Conservation (phyloP, 2,113 vertebrate species). For the Megaptera novaeangliae region DNA sequence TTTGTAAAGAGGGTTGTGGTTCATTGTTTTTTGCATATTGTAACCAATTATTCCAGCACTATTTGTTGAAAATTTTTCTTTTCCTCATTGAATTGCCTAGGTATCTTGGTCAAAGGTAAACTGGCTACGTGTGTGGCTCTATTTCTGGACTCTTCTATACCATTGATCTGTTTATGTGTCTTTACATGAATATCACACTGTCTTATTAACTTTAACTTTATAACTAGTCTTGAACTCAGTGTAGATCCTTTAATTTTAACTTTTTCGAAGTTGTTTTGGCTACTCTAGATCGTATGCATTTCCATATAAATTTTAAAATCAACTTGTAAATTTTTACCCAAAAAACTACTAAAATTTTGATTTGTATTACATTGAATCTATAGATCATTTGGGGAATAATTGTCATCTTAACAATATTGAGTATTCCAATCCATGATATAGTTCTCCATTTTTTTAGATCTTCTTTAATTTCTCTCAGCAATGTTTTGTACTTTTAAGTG, state of each 20-base stretch:
- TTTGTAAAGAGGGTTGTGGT: not conserved
- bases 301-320: not conserved
- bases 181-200: not conserved
- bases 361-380: not conserved
- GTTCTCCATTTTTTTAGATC: not conserved
- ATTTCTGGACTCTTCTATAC: not conserved
- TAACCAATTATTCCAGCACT: not conserved
- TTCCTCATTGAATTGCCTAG: not conserved
- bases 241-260: not conserved
- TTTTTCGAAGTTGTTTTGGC: not conserved
- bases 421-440: not conserved
- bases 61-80: not conserved
- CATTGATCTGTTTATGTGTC: not conserved
- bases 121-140: not conserved
- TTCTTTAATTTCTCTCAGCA: not conserved
- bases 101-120: not conserved
- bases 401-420: not conserved
- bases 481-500: not conserved
- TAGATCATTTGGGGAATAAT: not conserved
- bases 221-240: not conserved
- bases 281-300: not conserved
- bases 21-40: not conserved
- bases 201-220: not conserved
- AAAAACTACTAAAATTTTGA: not conserved
- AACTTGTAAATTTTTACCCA: not conserved